Base-by-base conservation (phyloP, 2,888 invertebrate species). In the Sympetrum striolatum region DNA sequence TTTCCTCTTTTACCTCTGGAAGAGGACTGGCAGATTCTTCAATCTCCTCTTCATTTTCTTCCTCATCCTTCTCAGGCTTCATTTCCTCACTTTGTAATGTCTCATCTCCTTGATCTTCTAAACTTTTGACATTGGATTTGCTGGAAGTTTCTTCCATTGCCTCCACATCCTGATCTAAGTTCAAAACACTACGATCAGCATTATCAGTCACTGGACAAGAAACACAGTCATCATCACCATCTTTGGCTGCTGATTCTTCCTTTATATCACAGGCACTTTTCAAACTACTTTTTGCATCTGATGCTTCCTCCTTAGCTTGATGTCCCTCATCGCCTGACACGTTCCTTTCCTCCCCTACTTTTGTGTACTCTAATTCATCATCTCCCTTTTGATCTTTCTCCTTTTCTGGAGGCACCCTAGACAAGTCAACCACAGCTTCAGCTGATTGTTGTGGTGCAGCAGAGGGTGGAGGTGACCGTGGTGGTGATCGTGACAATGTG, bases 251-350 rank as follows among this genome's bases (percentile, higher is more conserved):
- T 86, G 60, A 64, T 86, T 64, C 86, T 64, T 94, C 93, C 93
- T 94, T 94, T 93, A 94, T 94, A 94, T 94, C 94, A 94, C 94
- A 94, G 94, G 94, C 94, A 94, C 94, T 94, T 94, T 92, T 92
- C 86, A 60, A 86, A 86, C 86, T 86, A 86, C 86, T 37, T 86
- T 86, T 86, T n/a, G 86, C 58, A 86, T 86, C 86, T 86, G 81
- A 81, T 58, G 44, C 80, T 79, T 91, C 90, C 90, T 91, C 91
- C 90, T 91, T 90, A 64, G 79, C 82, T 81, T 90, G 90, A 64
- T 80, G 79, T 90, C 90, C 82, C 35, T 91, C 91, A 91, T 90
- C 90, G 35, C 48, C 73, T 90, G 90, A 91, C 73, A 82, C 48
- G 58, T 82, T 81, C 44, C 48, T 80, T 82, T 91, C 81, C 80